These are phyloP conservation scores for Saxidomus purpurata DNA, from an alignment of 1,140 invertebrate genomes.

Conservation along the genomic window DNA sequence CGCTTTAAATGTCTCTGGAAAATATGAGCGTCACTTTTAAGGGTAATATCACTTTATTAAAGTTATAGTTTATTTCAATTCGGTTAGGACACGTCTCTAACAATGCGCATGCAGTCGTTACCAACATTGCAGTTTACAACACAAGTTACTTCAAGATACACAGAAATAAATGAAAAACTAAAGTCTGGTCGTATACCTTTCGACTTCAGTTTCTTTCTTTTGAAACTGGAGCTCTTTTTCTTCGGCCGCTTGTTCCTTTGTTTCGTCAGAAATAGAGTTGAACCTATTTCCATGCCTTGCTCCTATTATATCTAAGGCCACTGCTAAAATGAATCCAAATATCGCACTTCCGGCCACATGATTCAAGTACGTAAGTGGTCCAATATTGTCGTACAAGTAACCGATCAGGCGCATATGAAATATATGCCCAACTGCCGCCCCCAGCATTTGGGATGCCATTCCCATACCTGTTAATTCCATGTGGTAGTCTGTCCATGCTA, in stretches of 20 bases:
- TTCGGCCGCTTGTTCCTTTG: slow-evolving; percentile 84
- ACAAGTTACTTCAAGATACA: too few relatives aligned
- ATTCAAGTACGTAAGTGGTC: slow-evolving; percentile 70
- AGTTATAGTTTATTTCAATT: too few relatives aligned
- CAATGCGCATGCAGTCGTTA: too few relatives aligned
- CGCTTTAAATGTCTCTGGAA: too few relatives aligned
- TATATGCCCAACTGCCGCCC: slow-evolving; percentile 68
- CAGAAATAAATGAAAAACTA: too few relatives aligned
- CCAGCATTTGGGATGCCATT: slow-evolving; percentile 68
- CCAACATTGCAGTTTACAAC: too few relatives aligned
- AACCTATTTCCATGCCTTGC: slow-evolving; percentile 52
- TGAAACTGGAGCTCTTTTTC: neutral
- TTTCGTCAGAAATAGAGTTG: slow-evolving; percentile 77
- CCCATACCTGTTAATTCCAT: slow-evolving; percentile 69
- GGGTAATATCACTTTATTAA: too few relatives aligned
- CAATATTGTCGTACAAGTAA: slow-evolving; percentile 72
- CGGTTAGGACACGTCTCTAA: too few relatives aligned
- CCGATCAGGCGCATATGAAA: slow-evolving; percentile 71
- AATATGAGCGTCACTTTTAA: too few relatives aligned
- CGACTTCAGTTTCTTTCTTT: neutral
- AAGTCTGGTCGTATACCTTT: neutral
- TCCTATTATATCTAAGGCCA: slow-evolving; percentile 38
- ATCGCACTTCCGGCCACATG: slow-evolving; percentile 58
- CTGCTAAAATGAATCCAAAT: slow-evolving; percentile 14
- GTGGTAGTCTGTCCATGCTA: slow-evolving; percentile 72